Conservation (phyloP, 2,113 vertebrate species). For the Corythaixoides concolor region DNA sequence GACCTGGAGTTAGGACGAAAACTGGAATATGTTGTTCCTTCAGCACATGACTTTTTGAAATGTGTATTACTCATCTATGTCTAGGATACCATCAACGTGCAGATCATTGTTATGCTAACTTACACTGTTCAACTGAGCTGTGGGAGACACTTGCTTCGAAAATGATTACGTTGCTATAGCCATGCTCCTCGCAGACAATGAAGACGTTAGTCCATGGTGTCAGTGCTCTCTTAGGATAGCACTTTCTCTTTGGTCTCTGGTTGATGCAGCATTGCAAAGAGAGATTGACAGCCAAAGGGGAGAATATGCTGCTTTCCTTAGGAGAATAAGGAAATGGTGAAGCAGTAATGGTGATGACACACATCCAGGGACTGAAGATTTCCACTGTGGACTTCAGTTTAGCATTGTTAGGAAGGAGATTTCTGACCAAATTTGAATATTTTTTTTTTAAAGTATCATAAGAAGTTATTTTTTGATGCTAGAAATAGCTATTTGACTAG, state of each 20-base stretch:
- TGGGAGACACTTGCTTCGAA: not conserved
- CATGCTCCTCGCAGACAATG: not conserved
- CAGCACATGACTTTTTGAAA: not conserved
- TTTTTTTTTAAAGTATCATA: not conserved
- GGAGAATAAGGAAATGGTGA: too few relatives aligned
- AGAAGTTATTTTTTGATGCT: not conserved
- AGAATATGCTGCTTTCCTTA: not conserved
- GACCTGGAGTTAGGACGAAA: not conserved
- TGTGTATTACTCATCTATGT: slow-evolving; percentile 26
- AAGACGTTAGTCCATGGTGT: rapidly evolving
- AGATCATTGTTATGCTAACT: not conserved
- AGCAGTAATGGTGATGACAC: not conserved
- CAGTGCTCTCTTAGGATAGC: not conserved
- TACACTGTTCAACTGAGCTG: not conserved
- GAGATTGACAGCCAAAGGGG: not conserved
- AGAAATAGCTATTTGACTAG: not conserved
- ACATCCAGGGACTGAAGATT: not conserved
- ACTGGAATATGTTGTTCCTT: not conserved
- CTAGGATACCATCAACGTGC: not conserved
- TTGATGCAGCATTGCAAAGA: not conserved
- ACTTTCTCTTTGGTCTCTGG: not conserved
- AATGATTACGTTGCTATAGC: rapidly evolving
- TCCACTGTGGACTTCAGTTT: not conserved
- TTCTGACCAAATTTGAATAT: not conserved
- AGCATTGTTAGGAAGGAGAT: not conserved